These are phyloP conservation scores for Drosophila parvula DNA, from an alignment of 1,140 invertebrate species.

Conservation along the genomic window DNA sequence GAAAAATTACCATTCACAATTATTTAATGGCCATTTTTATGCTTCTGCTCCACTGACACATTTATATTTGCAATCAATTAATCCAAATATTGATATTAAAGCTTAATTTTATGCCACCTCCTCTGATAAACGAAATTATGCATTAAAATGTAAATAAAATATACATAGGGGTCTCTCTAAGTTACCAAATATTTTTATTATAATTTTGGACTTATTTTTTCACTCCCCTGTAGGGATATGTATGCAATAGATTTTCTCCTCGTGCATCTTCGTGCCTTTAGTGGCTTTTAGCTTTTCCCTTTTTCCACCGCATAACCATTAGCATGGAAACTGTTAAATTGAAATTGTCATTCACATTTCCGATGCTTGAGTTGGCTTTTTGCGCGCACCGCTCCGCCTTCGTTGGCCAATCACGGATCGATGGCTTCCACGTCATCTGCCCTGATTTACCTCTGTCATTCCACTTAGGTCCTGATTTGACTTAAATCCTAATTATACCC, in stretches of 20 bases:
- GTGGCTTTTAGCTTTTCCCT: not conserved
- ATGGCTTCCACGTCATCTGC: conserved; percentile 64
- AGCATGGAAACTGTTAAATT: conserved; percentile 81
- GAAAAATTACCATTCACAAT: conserved; percentile 15
- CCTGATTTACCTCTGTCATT: conserved; percentile 48
- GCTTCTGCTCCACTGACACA: not conserved
- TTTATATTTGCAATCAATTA: conserved; percentile 10
- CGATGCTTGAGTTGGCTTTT: conserved; percentile 64
- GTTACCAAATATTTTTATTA: not conserved
- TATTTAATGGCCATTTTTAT: conserved; percentile 7
- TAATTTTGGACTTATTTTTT: not conserved
- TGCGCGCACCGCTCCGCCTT: conserved; percentile 8
- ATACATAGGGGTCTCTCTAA: not conserved
- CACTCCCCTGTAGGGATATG: not conserved
- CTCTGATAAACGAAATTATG: no score
- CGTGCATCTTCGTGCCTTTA: conserved; percentile 19
- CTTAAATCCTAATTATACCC: conserved; percentile 46
- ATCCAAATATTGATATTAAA: not conserved
- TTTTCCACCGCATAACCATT: conserved; percentile 60
- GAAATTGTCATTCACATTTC: conserved; percentile 80
- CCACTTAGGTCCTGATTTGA: conserved; percentile 27
- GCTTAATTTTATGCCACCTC: not conserved
- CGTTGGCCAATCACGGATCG: conserved; percentile 54
- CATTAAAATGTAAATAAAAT: not conserved
- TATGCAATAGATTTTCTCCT: not conserved